Conservation (phyloP, 2,888 invertebrate genomes). For the Cephus pygmeus region DNA sequence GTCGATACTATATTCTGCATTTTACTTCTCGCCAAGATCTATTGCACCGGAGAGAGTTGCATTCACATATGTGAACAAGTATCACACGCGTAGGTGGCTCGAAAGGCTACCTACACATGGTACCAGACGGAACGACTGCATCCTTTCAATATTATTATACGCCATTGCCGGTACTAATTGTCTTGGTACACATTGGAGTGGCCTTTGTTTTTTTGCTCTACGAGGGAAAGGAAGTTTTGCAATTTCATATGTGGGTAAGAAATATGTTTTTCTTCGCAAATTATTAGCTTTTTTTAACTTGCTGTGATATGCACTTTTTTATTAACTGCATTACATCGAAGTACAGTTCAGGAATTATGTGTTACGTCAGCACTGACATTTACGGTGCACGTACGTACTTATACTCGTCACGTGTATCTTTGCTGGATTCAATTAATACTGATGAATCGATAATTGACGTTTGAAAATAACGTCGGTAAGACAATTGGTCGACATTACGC, state of each 20-base stretch:
- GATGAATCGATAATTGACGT: neutral
- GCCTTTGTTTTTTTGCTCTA: neutral
- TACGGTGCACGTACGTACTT: neutral
- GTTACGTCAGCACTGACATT: neutral
- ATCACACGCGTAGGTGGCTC: conserved; percentile 10
- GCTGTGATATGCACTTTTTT: neutral
- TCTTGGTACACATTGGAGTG: neutral
- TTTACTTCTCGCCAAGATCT: neutral
- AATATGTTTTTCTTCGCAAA: neutral
- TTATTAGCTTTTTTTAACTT: neutral
- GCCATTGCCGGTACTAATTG: neutral
- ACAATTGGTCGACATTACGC: neutral
- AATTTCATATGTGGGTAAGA: too few species aligned
- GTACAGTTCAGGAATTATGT: neutral
- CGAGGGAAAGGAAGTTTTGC: too few species aligned
- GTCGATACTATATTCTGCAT: neutral
- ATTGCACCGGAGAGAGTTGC: neutral
- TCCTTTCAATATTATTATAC: conserved; percentile 43
- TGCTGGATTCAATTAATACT: neutral
- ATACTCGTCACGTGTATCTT: neutral
- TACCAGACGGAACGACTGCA: conserved; percentile 17
- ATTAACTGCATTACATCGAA: neutral
- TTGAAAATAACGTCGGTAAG: neutral
- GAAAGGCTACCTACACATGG: conserved; percentile 36
- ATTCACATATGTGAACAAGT: neutral